Percentiles rank a stretch among this genome's conserved stretches.
These are phyloP conservation scores for Phrynosoma blainvillii DNA, from an alignment of 2,113 vertebrate species.

Conservation along the genomic window DNA sequence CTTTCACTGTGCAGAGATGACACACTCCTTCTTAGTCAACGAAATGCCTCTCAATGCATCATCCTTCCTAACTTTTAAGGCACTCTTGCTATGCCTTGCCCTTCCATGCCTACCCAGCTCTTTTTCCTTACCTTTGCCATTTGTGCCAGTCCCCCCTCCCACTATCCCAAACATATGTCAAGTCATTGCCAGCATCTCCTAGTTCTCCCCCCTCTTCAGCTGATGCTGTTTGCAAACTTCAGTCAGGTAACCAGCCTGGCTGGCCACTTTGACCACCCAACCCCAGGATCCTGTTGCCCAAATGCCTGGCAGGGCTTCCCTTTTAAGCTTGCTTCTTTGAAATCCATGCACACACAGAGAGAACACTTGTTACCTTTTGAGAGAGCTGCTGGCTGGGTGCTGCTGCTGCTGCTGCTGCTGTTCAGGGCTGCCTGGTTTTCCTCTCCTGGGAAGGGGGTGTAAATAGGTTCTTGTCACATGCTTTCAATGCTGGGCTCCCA, in stretches of 20 bases:
- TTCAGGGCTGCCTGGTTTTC: background rate
- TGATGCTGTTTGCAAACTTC: too few species aligned
- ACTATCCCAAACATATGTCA: too few species aligned
- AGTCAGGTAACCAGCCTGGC: too few species aligned
- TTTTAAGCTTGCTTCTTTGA: background rate
- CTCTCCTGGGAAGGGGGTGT: background rate
- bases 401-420: background rate
- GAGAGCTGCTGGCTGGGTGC: background rate
- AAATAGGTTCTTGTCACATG: constrained; percentile 20
- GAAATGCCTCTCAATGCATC: too few species aligned
- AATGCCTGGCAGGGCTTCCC: background rate
- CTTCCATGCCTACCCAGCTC: too few species aligned
- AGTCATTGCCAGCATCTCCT: background rate
- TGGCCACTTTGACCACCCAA: too few species aligned
- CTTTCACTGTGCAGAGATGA: too few species aligned
- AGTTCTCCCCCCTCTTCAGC: too few species aligned
- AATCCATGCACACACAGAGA: background rate
- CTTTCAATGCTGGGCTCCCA: background rate
- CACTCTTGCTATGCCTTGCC: background rate
- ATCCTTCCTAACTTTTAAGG: too few species aligned
- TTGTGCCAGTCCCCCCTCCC: background rate
- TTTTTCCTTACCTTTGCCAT: background rate
- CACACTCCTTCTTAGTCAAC: too few species aligned
- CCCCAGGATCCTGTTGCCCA: background rate
- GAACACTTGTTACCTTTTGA: background rate